A percentile compares a stretch with the other conserved stretches of the same genome.
Evolutionary conservation across 2,888 invertebrate species (phyloP).

Genomic region (Eupeodes latifasciatus): DNA sequence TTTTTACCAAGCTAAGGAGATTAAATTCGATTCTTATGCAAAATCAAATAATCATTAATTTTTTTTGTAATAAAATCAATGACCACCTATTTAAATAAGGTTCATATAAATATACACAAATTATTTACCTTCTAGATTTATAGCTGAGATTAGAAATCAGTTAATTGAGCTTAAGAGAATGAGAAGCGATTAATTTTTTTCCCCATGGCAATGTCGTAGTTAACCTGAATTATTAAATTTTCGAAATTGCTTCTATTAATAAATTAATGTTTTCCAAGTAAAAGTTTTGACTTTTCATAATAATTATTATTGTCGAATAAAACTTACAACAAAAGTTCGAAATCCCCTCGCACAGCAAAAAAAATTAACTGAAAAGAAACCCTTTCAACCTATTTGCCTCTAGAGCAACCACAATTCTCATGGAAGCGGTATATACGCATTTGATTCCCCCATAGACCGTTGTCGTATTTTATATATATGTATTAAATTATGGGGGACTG

Average conservation of each 20-base stretch:
- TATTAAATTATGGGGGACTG: not conserved
- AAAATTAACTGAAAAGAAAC: not conserved
- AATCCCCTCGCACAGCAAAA: not conserved
- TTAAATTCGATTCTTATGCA: too few relatives aligned
- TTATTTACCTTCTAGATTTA: slow-evolving; percentile 38
- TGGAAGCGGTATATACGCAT: not conserved
- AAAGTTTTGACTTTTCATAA: slow-evolving; percentile 65
- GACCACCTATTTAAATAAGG: too few relatives aligned
- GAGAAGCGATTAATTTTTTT: slow-evolving; percentile 65
- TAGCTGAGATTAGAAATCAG: slow-evolving; percentile 53
- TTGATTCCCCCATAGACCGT: not conserved
- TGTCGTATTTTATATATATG: not conserved
- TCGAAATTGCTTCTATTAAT: slow-evolving; percentile 46
- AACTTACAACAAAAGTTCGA: slow-evolving; percentile 53
- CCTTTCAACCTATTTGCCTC: not conserved
- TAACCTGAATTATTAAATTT: slow-evolving; percentile 60
- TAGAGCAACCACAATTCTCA: not conserved
- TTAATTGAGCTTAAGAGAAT: slow-evolving; percentile 71
- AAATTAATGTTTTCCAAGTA: slow-evolving; percentile 45
- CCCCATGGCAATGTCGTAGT: slow-evolving; percentile 12
- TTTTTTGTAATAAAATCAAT: too few relatives aligned
- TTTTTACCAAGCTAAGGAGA: too few relatives aligned
- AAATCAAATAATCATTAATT: too few relatives aligned
- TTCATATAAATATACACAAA: too few relatives aligned
- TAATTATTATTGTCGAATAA: slow-evolving; percentile 66